Conservation (phyloP, 2,113 vertebrate genomes). For the Melanerpes aurifrons region DNA sequence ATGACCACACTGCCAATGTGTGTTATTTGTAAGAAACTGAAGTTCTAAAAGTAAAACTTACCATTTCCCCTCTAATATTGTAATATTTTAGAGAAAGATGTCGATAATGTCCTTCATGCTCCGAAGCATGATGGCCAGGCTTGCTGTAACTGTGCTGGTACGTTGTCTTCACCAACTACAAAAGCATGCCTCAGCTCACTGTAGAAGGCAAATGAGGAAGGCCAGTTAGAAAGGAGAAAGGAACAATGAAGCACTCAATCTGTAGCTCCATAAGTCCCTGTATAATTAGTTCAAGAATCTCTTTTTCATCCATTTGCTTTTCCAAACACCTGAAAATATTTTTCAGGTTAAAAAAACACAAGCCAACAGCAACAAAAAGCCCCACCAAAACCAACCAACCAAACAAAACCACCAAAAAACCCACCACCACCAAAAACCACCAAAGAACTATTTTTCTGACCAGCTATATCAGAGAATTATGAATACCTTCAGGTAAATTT, state of each 20-base stretch:
- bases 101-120: neutral
- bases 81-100: neutral
- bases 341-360: neutral
- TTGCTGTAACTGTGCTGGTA: neutral
- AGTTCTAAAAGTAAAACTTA: neutral
- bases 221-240: neutral
- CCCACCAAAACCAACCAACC: too few relatives aligned
- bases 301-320: neutral
- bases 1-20: neutral
- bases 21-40: neutral
- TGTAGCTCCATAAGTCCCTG: neutral
- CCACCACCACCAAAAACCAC: too few relatives aligned
- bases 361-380: neutral
- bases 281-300: neutral
- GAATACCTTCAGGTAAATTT: neutral
- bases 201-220: neutral
- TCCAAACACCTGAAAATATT: neutral
- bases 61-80: neutral
- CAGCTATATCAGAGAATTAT: neutral
- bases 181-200: neutral
- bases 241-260: neutral
- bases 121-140: neutral
- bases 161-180: neutral
- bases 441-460: neutral
- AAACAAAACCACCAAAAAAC: too few relatives aligned